Percentiles rank a stretch among this genome's conserved stretches.
phyloP scores from a whole-genome alignment of 2,888 invertebrate species.

The Camponotus fellah region DNA sequence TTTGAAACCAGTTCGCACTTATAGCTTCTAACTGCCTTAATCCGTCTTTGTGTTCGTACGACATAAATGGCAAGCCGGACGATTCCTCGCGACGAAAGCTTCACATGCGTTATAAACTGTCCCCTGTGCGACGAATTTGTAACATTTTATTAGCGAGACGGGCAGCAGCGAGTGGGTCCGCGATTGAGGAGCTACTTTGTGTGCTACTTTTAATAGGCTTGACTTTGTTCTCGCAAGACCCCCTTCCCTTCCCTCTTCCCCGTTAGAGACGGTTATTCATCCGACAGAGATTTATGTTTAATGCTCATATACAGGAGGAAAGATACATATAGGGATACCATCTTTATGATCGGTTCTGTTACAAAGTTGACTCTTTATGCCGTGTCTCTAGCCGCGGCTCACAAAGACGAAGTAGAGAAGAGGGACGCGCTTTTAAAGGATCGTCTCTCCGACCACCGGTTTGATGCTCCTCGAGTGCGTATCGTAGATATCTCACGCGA shows the following conservation, averaged over 20 bases:
- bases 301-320: constrained; percentile 68
- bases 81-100: constrained; percentile 77
- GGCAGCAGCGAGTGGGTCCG: constrained; percentile 69
- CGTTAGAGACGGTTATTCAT: constrained; percentile 80
- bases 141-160: constrained; percentile 83
- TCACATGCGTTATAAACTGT: constrained; percentile 80
- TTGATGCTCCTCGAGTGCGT: constrained; percentile 32
- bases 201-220: constrained; percentile 77
- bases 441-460: constrained; percentile 17
- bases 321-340: constrained; percentile 60
- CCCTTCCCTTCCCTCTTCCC: constrained; percentile 23
- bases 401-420: constrained; percentile 58
- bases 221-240: constrained; percentile 79
- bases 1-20: background rate
- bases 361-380: constrained; percentile 82
- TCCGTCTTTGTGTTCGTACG: constrained; percentile 21
- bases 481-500: constrained; percentile 35
- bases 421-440: constrained; percentile 57
- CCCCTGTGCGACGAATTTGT: constrained; percentile 83
- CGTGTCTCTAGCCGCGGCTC: constrained; percentile 53
- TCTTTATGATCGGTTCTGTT: constrained; percentile 84
- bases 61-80: constrained; percentile 65
- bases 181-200: constrained; percentile 68
- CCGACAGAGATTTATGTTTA: constrained; percentile 80
- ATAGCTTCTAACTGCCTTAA: constrained; percentile 2